Percentiles rank a stretch among this genome's conserved stretches.
These are phyloP conservation scores for Psittacula cyanocephala DNA, from an alignment of 2,113 vertebrate species.

Conservation along the genomic window DNA sequence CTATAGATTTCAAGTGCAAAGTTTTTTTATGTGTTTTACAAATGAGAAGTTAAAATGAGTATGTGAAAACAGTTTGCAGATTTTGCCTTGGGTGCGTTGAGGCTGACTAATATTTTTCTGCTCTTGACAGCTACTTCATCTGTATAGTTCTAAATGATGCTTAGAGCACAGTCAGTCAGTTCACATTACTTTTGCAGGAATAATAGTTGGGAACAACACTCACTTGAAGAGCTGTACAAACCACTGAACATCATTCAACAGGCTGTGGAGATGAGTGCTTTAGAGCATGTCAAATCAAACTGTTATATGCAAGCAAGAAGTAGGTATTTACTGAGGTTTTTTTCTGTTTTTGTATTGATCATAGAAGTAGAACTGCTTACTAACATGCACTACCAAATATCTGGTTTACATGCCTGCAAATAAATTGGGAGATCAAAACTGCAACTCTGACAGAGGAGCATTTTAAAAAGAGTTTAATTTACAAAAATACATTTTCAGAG, in stretches of 20 bases:
- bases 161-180: neutral
- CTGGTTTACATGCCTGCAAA: neutral
- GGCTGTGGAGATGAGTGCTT: neutral
- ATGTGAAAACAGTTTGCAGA: neutral
- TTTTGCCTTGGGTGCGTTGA: neutral
- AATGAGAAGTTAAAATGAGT: neutral
- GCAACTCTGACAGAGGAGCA: neutral
- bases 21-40: neutral
- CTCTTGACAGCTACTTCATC: neutral
- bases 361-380: neutral
- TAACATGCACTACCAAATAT: neutral
- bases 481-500: neutral
- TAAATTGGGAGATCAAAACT: neutral
- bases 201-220: neutral
- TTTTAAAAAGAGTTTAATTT: neutral
- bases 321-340: neutral
- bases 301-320: neutral
- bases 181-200: neutral
- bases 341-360: neutral
- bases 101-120: neutral
- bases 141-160: neutral
- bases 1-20: neutral
- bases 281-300: neutral
- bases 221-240: neutral
- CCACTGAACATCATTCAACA: neutral